A percentile compares a stretch with the other conserved stretches of the same genome.
phyloP scores from a whole-genome alignment of 2,888 invertebrate genomes.

The Pseudoips prasinana region DNA sequence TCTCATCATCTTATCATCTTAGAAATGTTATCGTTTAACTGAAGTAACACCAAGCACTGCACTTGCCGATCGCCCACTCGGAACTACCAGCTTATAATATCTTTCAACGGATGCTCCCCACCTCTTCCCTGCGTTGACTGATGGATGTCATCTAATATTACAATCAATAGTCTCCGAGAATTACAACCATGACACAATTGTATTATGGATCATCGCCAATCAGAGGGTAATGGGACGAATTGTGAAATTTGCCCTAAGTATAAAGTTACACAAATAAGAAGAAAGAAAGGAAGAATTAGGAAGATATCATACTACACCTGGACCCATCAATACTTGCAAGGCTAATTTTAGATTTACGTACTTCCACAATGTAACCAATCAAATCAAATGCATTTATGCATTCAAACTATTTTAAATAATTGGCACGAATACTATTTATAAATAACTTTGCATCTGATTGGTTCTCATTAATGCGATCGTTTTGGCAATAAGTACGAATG shows the following conservation, averaged over 20 bases:
- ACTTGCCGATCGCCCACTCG: constrained; percentile 46
- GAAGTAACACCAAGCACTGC: constrained; percentile 33
- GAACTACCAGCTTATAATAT: constrained; percentile 47
- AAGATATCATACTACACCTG: background rate
- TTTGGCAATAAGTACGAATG: constrained; percentile 62
- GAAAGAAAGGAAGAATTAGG: too few relatives aligned
- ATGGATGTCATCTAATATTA: constrained; percentile 55
- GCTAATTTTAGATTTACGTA: constrained; percentile 11
- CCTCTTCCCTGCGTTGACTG: constrained; percentile 52
- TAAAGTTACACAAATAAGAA: constrained; percentile 1
- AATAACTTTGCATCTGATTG: constrained; percentile 66
- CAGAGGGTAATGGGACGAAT: constrained; percentile 29
- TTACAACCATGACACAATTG: constrained; percentile 63
- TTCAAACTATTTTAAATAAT: constrained; percentile 44
- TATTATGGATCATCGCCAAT: constrained; percentile 54
- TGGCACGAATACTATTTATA: constrained; percentile 70
- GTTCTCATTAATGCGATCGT: constrained; percentile 57
- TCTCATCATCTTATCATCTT: too few relatives aligned
- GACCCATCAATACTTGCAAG: constrained; percentile 4
- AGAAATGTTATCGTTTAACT: constrained; percentile 22
- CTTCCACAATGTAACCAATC: constrained; percentile 15
- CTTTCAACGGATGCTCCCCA: constrained; percentile 49
- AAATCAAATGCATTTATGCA: constrained; percentile 26
- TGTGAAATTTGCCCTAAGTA: constrained; percentile 12
- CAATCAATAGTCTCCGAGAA: constrained; percentile 43